phyloP scores from a whole-genome alignment of 2,888 invertebrate genomes.

The Synanthedon formicaeformis region DNA sequence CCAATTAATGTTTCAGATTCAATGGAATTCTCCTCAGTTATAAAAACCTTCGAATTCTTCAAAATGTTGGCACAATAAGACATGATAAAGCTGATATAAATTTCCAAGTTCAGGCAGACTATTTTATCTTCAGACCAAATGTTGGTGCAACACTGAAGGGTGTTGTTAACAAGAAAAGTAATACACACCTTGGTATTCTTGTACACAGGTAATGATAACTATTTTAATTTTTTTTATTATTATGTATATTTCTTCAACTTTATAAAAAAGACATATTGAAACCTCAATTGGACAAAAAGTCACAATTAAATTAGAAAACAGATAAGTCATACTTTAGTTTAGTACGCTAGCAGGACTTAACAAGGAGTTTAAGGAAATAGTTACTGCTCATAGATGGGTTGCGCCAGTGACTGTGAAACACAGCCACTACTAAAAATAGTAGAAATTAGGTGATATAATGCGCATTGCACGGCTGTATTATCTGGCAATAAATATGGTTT shows the following conservation, averaged over 20 bases:
- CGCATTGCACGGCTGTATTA: too few relatives aligned
- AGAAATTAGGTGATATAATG: too few relatives aligned
- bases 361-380: too few relatives aligned
- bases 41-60: slow-evolving; percentile 72
- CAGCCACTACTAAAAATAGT: too few relatives aligned
- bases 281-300: not conserved
- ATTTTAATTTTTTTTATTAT: not conserved
- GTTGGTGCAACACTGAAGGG: slow-evolving; percentile 73
- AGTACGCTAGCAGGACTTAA: too few relatives aligned
- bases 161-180: slow-evolving; percentile 75
- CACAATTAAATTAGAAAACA: not conserved
- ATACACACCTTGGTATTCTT: slow-evolving; percentile 75
- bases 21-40: slow-evolving; percentile 77
- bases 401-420: too few relatives aligned
- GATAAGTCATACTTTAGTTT: not conserved
- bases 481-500: too few relatives aligned
- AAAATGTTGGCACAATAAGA: slow-evolving; percentile 68
- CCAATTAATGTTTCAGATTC: slow-evolving; percentile 65
- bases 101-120: slow-evolving; percentile 76
- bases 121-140: slow-evolving; percentile 74
- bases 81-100: slow-evolving; percentile 75
- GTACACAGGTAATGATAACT: slow-evolving; percentile 66
- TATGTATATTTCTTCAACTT: not conserved
- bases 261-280: too few relatives aligned
- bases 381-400: too few relatives aligned